A percentile compares a stretch with the other conserved stretches of the same genome.
These are phyloP conservation scores for Ectemnius cavifrons DNA, from an alignment of 2,888 invertebrate genomes.

Conservation along the genomic window DNA sequence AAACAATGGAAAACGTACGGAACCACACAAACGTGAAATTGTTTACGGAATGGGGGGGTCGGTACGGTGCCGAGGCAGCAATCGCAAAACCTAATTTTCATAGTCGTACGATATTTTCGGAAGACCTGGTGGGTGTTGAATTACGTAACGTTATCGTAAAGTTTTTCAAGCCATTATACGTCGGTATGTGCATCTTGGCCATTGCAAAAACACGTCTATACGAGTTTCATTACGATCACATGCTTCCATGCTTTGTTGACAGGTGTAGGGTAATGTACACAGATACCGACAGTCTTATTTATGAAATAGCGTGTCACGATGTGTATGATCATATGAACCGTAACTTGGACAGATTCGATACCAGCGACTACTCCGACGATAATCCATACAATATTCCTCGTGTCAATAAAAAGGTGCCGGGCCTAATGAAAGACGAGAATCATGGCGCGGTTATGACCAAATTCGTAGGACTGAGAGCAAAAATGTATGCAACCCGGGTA, in stretches of 20 bases:
- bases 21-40: slow-evolving; percentile 72
- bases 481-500: slow-evolving; percentile 56
- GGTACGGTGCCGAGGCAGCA: slow-evolving; percentile 56
- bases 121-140: slow-evolving; percentile 56
- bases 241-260: slow-evolving; percentile 41
- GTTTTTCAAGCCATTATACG: slow-evolving; percentile 66
- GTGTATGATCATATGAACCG: slow-evolving; percentile 42
- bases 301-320: slow-evolving; percentile 24
- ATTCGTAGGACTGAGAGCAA: slow-evolving; percentile 65
- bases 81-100: slow-evolving; percentile 68
- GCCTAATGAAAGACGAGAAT: slow-evolving; percentile 68
- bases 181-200: slow-evolving; percentile 64
- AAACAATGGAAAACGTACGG: slow-evolving; percentile 76
- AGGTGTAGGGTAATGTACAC: slow-evolving; percentile 51
- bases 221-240: slow-evolving; percentile 62
- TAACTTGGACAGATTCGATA: slow-evolving; percentile 46
- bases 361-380: slow-evolving; percentile 37
- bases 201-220: slow-evolving; percentile 68
- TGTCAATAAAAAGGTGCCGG: slow-evolving; percentile 57
- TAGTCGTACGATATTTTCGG: slow-evolving; percentile 63
- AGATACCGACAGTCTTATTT: slow-evolving; percentile 51
- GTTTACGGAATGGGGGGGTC: slow-evolving; percentile 56
- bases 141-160: slow-evolving; percentile 48
- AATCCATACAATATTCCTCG: slow-evolving; percentile 40
- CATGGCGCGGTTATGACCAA: slow-evolving; percentile 62